A percentile compares a stretch with the other conserved stretches of the same genome.
Conservation (phyloP, 1,140 invertebrate genomes). For the Papilio glaucus region DNA sequence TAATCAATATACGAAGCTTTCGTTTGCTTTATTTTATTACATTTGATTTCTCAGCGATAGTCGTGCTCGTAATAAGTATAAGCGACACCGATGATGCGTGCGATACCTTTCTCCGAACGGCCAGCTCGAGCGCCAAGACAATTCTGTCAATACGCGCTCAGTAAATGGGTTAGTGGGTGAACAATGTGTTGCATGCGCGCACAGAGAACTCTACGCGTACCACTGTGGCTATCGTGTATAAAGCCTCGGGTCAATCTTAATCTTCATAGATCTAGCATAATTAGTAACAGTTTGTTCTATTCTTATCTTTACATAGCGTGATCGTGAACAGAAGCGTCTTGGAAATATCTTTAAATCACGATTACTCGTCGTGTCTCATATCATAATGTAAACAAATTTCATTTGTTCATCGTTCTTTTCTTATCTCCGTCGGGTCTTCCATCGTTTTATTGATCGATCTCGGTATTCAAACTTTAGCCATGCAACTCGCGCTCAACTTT, state of each 20-base stretch:
- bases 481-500: constrained; percentile 7
- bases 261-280: constrained; percentile 40
- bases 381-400: constrained; percentile 51
- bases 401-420: constrained; percentile 12
- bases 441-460: constrained; percentile 18
- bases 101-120: constrained; percentile 55
- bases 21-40: neutral
- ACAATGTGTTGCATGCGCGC: constrained; percentile 55
- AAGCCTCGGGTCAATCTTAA: constrained; percentile 6
- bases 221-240: neutral
- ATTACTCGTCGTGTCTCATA: constrained; percentile 54
- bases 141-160: constrained; percentile 74
- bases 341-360: constrained; percentile 51
- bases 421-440: constrained; percentile 26
- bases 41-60: neutral
- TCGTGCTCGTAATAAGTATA: neutral
- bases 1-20: neutral
- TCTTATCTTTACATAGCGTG: constrained; percentile 42
- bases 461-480: constrained; percentile 19
- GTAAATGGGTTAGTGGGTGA: constrained; percentile 75
- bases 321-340: constrained; percentile 50
- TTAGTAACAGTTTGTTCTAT: constrained; percentile 29
- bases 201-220: constrained; percentile 47
- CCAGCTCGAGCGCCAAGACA: constrained; percentile 72
- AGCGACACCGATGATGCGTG: constrained; percentile 25